phyloP scores from a whole-genome alignment of 1,140 invertebrate genomes.

The Dendrolimus kikuchii region DNA sequence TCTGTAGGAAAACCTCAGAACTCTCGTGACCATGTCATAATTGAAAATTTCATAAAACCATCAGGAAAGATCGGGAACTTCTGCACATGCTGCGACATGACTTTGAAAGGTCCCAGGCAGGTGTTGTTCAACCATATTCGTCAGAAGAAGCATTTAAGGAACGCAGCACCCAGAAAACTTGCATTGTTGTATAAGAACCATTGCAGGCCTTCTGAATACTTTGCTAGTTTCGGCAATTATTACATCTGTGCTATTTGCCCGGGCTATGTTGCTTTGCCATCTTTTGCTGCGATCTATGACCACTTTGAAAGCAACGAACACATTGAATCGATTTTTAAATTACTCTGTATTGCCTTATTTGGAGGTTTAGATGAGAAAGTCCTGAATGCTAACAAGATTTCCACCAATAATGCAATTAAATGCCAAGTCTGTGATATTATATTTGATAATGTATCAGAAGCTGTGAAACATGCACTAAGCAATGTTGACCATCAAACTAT shows the following conservation, averaged over 20 bases:
- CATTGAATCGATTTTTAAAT: conserved; percentile 44
- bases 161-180: conserved; percentile 52
- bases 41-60: conserved; percentile 61
- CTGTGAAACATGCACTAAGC: conserved; percentile 39
- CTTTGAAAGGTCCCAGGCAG: conserved; percentile 54
- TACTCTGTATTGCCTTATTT: conserved; percentile 40
- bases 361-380: conserved; percentile 34
- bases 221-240: conserved; percentile 57
- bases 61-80: conserved; percentile 56
- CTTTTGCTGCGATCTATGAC: conserved; percentile 53
- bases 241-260: conserved; percentile 56
- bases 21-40: conserved; percentile 49
- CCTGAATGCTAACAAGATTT: conserved; percentile 34
- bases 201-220: conserved; percentile 55
- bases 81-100: conserved; percentile 59
- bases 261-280: conserved; percentile 40
- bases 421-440: conserved; percentile 38
- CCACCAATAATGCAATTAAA: conserved; percentile 19
- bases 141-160: conserved; percentile 63
- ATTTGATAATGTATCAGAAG: conserved; percentile 30
- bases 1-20: conserved; percentile 51
- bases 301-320: conserved; percentile 51
- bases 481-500: conserved; percentile 42
- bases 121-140: conserved; percentile 63
- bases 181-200: conserved; percentile 49